A percentile compares a stretch with the other conserved stretches of the same genome.
Evolutionary conservation across 2,888 invertebrate species (phyloP).

Genomic region (Eilema griseolum): DNA sequence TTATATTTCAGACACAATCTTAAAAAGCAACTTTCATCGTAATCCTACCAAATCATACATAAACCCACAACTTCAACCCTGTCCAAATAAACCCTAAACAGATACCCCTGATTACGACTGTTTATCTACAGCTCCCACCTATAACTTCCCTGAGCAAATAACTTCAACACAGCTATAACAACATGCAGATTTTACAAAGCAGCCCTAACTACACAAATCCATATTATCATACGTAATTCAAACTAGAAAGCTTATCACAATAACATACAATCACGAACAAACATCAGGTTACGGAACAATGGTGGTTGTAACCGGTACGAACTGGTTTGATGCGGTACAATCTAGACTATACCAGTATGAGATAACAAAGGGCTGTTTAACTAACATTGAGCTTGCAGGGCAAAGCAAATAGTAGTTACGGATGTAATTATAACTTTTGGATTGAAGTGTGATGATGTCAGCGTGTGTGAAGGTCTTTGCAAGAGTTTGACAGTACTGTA

Average conservation of each 20-base stretch:
- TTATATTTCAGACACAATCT: too few species aligned
- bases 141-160: conserved; percentile 24
- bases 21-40: not conserved
- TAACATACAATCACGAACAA: conserved; percentile 51
- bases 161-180: conserved; percentile 17
- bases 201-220: conserved; percentile 45
- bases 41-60: not conserved
- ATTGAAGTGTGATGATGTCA: conserved; percentile 29
- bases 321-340: conserved; percentile 44
- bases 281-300: conserved; percentile 48
- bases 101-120: conserved; percentile 19
- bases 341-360: conserved; percentile 49
- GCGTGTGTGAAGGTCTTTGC: conserved; percentile 1
- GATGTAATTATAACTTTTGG: conserved; percentile 42
- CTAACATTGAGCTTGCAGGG: conserved; percentile 45
- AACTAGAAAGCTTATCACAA: conserved; percentile 51
- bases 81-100: conserved; percentile 12
- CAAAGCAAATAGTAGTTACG: conserved; percentile 36
- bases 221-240: conserved; percentile 55
- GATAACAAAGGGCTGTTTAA: conserved; percentile 53
- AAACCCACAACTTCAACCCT: not conserved
- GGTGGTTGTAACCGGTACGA: conserved; percentile 33
- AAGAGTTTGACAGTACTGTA: not conserved
- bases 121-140: conserved; percentile 16
- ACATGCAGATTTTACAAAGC: conserved; percentile 37